Conservation (phyloP, 1,140 invertebrate genomes). For the Ceratina calcarata region DNA sequence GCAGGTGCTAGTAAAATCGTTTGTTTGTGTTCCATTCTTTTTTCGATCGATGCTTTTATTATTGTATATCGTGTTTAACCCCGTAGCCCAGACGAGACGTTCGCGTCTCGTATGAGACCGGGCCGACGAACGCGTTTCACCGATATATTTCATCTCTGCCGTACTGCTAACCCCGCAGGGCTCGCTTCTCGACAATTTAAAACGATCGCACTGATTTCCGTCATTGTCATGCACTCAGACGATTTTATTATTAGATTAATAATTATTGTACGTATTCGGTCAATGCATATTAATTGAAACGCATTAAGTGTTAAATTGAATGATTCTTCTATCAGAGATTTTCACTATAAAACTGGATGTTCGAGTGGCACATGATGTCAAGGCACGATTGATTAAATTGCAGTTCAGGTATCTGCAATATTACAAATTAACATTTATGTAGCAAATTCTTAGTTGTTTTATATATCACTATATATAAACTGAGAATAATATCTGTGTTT, state of each 20-base stretch:
- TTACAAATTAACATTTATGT: neutral
- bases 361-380: slow-evolving; percentile 10
- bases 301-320: slow-evolving; percentile 14
- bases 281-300: slow-evolving; percentile 3
- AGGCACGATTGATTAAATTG: slow-evolving; percentile 19
- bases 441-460: no score
- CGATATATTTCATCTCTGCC: slow-evolving; percentile 22
- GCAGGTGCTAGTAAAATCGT: slow-evolving; percentile 86
- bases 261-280: slow-evolving; percentile 8
- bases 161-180: neutral
- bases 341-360: neutral
- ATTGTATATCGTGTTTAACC: slow-evolving; percentile 27
- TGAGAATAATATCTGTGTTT: no score
- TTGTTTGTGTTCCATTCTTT: slow-evolving; percentile 74
- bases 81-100: slow-evolving; percentile 48
- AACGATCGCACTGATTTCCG: neutral
- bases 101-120: slow-evolving; percentile 44
- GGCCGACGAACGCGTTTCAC: slow-evolving; percentile 10
- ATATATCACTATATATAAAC: no score
- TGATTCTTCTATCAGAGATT: neutral
- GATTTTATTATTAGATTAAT: neutral
- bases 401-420: slow-evolving; percentile 11
- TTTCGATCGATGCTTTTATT: neutral
- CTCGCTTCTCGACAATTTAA: neutral
- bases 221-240: slow-evolving; percentile 35